Percentiles rank a stretch among this genome's conserved stretches.
phyloP scores from a whole-genome alignment of 2,888 invertebrate genomes.

The Synanthedon andrenaeformis region DNA sequence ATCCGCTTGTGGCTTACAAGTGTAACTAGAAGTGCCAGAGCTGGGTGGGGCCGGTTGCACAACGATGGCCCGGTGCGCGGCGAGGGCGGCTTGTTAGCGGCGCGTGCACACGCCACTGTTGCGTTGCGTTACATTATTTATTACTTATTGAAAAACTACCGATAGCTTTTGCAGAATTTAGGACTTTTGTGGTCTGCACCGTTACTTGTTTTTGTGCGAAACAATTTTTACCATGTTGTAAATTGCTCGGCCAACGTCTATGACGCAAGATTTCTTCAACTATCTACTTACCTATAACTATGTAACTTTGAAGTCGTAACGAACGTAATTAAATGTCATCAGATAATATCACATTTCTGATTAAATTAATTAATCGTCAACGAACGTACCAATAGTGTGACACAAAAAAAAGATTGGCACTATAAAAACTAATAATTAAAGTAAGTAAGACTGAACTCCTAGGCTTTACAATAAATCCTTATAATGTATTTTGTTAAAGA shows the following conservation, averaged over 20 bases:
- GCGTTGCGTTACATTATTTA: conserved; percentile 61
- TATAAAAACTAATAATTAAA: too few species aligned
- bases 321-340: conserved; percentile 9
- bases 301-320: not conserved
- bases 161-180: conserved; percentile 39
- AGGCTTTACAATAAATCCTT: too few species aligned
- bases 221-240: conserved; percentile 12
- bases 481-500: too few species aligned
- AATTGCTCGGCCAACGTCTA: conserved; percentile 8
- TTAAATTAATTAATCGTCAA: too few species aligned
- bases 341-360: conserved; percentile 5
- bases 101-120: conserved; percentile 61
- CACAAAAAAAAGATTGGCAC: too few species aligned
- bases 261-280: conserved; percentile 1
- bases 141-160: conserved; percentile 68
- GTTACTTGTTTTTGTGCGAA: conserved; percentile 15
- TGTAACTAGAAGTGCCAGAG: conserved; percentile 32
- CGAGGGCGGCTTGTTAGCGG: conserved; percentile 53
- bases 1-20: conserved; percentile 16
- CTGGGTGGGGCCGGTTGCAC: conserved; percentile 65
- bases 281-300: not conserved
- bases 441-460: too few species aligned
- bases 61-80: conserved; percentile 55
- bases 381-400: too few species aligned
- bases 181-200: conserved; percentile 33